Evolutionary conservation across 2,113 vertebrate species (phyloP).

Genomic region (Prionailurus viverrinus): DNA sequence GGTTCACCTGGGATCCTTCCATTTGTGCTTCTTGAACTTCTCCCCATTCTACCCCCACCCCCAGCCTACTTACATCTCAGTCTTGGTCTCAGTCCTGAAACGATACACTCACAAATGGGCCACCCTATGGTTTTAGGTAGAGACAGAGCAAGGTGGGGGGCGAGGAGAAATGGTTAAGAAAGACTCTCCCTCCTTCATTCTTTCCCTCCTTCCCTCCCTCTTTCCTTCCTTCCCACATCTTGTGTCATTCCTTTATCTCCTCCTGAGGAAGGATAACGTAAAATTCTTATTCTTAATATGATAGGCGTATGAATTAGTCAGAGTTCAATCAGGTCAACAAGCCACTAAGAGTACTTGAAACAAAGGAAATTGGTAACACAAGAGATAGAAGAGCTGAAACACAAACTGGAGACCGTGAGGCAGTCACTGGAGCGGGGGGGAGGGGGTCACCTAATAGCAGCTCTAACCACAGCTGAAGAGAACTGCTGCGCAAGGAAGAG

Average conservation of each 20-base stretch:
- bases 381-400: not conserved
- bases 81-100: not conserved
- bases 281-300: constrained; percentile 8
- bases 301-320: not conserved
- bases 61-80: not conserved
- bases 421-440: not conserved
- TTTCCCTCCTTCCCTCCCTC: not conserved
- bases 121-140: not conserved
- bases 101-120: not conserved
- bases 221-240: not conserved
- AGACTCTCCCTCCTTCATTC: not conserved
- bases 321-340: not conserved
- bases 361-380: not conserved
- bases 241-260: not conserved
- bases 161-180: not conserved
- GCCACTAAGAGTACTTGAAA: not conserved
- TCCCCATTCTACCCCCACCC: not conserved
- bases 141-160: not conserved
- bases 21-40: not conserved
- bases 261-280: not conserved
- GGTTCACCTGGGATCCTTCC: not conserved
- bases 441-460: not conserved
- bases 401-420: not conserved
- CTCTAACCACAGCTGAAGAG: not conserved
- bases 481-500: not conserved